Evolutionary conservation across 2,797 vertebrate genomes (phyloP).

Genomic region (Scleropages formosus): DNA sequence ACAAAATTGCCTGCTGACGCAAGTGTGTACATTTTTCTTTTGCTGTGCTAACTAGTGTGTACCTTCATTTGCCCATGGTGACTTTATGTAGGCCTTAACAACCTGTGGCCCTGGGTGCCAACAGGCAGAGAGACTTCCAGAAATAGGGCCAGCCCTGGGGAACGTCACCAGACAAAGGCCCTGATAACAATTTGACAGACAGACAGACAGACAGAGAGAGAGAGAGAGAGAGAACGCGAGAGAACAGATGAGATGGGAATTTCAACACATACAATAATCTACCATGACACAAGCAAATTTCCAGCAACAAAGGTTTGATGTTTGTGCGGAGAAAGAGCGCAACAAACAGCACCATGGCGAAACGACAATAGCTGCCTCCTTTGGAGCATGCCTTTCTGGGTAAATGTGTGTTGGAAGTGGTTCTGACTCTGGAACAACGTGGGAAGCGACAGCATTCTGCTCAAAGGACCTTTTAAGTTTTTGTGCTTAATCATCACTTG

Average conservation of each 20-base stretch:
- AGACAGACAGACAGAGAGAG: background rate
- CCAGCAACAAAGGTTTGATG: background rate
- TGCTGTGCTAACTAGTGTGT: too few species aligned
- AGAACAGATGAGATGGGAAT: background rate
- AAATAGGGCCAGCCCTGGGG: slow-evolving; percentile 26
- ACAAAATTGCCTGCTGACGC: too few species aligned
- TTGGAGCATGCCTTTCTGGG: background rate
- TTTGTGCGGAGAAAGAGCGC: background rate
- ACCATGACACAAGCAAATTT: background rate
- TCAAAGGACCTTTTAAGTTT: slow-evolving; percentile 37
- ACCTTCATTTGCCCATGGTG: too few species aligned
- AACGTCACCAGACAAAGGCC: background rate
- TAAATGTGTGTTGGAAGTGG: background rate
- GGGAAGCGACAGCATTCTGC: slow-evolving; percentile 56
- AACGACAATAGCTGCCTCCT: background rate
- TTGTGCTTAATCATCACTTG: slow-evolving; percentile 58
- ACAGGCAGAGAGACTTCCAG: slow-evolving; percentile 24
- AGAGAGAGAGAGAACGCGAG: background rate
- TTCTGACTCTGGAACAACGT: slow-evolving; percentile 48
- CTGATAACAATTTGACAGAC: background rate
- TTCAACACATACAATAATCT: background rate
- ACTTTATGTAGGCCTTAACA: background rate
- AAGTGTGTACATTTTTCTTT: too few species aligned
- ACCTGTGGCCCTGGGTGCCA: slow-evolving; percentile 30
- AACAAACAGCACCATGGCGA: too few species aligned